Evolutionary conservation across 2,888 invertebrate species (phyloP).

Genomic region (Crocallis elinguaria): DNA sequence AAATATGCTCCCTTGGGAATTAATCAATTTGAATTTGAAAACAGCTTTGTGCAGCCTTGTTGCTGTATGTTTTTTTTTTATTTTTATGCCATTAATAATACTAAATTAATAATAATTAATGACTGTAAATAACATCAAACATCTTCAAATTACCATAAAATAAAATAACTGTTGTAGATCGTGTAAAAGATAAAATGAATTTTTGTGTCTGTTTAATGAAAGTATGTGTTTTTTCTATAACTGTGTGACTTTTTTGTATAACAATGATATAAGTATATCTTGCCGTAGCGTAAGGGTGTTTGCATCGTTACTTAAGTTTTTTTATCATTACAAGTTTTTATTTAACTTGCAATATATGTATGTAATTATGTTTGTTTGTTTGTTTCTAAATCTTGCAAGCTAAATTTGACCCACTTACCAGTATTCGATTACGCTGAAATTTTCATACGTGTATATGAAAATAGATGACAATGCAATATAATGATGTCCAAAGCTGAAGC

Average conservation of each 20-base stretch:
- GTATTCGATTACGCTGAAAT: no score
- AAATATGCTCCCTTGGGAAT: no score
- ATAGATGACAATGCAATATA: no score
- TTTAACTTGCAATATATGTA: not conserved
- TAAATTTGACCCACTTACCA: no score
- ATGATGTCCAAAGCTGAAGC: no score
- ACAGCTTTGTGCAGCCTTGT: no score
- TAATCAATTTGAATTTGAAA: no score
- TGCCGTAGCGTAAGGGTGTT: not conserved
- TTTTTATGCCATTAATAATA: not conserved
- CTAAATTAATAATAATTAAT: not conserved
- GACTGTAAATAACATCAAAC: conserved; percentile 30
- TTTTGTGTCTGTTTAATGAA: conserved; percentile 15
- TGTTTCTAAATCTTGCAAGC: not conserved
- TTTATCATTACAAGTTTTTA: no score
- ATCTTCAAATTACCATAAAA: conserved; percentile 33
- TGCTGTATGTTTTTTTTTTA: not conserved
- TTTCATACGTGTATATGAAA: no score
- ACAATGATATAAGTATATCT: not conserved
- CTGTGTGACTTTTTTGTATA: not conserved
- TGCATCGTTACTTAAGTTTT: not conserved
- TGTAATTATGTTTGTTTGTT: not conserved
- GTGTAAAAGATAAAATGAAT: conserved; percentile 15
- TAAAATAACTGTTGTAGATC: conserved; percentile 36
- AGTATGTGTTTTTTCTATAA: not conserved